phyloP scores from a whole-genome alignment of 2,888 invertebrate species.

The Idaea biselata region DNA sequence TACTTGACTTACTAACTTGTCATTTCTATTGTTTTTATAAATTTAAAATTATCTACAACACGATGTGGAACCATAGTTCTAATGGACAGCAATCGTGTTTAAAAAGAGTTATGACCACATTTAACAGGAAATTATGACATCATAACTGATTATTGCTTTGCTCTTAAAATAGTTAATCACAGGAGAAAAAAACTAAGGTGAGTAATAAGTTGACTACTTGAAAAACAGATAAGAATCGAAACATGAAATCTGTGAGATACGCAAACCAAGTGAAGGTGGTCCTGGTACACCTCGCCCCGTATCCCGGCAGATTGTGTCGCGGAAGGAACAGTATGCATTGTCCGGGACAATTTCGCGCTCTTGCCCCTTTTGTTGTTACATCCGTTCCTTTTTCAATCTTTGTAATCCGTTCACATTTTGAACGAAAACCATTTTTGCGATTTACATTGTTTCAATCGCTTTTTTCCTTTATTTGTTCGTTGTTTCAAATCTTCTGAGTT shows the following conservation, averaged over 20 bases:
- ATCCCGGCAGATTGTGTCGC: constrained; percentile 30
- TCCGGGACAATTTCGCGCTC: constrained; percentile 54
- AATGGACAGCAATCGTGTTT: no score
- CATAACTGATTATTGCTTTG: not conserved
- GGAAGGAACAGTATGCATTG: constrained; percentile 53
- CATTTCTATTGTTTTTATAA: no score
- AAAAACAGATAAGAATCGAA: not conserved
- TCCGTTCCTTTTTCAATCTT: constrained; percentile 43
- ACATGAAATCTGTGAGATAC: not conserved
- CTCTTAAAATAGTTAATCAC: not conserved
- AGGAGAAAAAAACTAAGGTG: not conserved
- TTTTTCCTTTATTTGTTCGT: constrained; percentile 13
- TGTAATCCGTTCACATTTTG: constrained; percentile 43
- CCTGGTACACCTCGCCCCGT: constrained; percentile 7
- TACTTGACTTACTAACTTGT: no score
- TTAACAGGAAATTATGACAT: not conserved
- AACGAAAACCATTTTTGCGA: constrained; percentile 34
- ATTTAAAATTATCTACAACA: no score
- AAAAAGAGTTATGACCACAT: no score
- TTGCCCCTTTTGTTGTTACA: constrained; percentile 44
- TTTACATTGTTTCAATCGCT: constrained; percentile 27
- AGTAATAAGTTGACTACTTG: not conserved
- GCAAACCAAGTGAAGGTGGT: not conserved
- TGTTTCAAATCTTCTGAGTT: constrained; percentile 13
- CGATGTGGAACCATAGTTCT: no score